These are phyloP conservation scores for Megalonaias nervosa DNA, from an alignment of 1,140 invertebrate genomes.

Conservation along the genomic window DNA sequence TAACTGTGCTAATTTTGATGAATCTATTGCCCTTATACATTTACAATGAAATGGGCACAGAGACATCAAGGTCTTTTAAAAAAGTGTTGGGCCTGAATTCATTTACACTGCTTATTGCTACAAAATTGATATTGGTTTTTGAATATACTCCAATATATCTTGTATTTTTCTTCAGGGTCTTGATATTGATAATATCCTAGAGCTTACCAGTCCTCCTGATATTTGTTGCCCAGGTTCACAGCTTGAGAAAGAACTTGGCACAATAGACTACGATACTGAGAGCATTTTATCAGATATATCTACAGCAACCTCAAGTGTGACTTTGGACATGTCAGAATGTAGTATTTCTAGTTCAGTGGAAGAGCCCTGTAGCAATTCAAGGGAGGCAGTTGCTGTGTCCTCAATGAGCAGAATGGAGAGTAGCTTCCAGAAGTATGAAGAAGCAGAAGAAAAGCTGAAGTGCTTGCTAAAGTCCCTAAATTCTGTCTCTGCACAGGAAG, in stretches of 20 bases:
- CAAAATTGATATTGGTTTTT: background rate
- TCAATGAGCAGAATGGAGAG: background rate
- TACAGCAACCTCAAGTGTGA: slow-evolving; percentile 9
- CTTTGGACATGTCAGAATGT: slow-evolving; percentile 3
- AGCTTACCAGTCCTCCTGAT: too few species aligned
- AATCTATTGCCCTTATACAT: too few species aligned
- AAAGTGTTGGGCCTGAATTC: too few species aligned
- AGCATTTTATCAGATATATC: background rate
- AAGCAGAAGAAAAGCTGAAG: slow-evolving; percentile 39
- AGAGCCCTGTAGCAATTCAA: background rate
- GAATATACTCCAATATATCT: too few species aligned
- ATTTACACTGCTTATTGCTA: background rate
- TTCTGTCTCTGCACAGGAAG: slow-evolving; percentile 53
- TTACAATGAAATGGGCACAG: too few species aligned
- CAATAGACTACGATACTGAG: slow-evolving; percentile 1
- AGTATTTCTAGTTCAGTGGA: background rate
- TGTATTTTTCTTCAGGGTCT: background rate
- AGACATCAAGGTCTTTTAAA: too few species aligned
- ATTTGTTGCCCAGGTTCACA: too few species aligned
- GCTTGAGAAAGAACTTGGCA: background rate
- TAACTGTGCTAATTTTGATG: too few species aligned
- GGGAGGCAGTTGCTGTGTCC: slow-evolving; percentile 6
- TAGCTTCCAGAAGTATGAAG: slow-evolving; percentile 25
- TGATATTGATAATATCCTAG: background rate
- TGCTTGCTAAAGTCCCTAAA: slow-evolving; percentile 39